These are phyloP conservation scores for Sminthurides aquaticus DNA, from an alignment of 2,888 invertebrate genomes.

Conservation along the genomic window DNA sequence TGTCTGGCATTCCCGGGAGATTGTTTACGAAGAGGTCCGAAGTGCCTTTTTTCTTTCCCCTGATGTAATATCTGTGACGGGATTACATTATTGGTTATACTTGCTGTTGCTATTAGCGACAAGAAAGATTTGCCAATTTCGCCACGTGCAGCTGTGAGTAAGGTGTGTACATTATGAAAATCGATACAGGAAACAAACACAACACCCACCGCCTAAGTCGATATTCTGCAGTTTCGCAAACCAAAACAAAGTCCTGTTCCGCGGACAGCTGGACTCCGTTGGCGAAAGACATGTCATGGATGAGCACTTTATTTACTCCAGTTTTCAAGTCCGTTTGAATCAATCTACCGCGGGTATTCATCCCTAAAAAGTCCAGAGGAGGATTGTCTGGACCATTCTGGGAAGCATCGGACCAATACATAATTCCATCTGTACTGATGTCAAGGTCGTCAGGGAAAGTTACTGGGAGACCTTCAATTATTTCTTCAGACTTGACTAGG, in stretches of 20 bases:
- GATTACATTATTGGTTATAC: too few species aligned
- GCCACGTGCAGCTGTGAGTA: too few species aligned
- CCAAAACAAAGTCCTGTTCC: background rate
- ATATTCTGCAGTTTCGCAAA: too few species aligned
- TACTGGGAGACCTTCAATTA: background rate
- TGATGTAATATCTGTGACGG: conserved; percentile 59
- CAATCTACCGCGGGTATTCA: background rate
- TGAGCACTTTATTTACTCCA: background rate
- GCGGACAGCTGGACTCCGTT: background rate
- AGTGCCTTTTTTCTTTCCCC: conserved; percentile 71
- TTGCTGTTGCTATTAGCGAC: too few species aligned
- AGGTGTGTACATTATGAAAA: too few species aligned
- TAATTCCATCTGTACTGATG: background rate
- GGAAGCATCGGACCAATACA: background rate
- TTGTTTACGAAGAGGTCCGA: conserved; percentile 73
- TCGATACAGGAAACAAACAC: too few species aligned
- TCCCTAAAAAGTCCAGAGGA: background rate
- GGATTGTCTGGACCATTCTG: background rate
- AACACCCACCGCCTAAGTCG: too few species aligned
- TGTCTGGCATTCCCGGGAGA: conserved; percentile 67
- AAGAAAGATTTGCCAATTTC: too few species aligned
- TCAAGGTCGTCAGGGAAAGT: background rate
- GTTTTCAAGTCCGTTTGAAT: background rate
- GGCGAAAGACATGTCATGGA: background rate
- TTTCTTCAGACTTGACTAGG: background rate